A percentile compares a stretch with the other conserved stretches of the same genome.
These are phyloP conservation scores for Sipha maydis DNA, from an alignment of 2,888 invertebrate species.

Conservation along the genomic window DNA sequence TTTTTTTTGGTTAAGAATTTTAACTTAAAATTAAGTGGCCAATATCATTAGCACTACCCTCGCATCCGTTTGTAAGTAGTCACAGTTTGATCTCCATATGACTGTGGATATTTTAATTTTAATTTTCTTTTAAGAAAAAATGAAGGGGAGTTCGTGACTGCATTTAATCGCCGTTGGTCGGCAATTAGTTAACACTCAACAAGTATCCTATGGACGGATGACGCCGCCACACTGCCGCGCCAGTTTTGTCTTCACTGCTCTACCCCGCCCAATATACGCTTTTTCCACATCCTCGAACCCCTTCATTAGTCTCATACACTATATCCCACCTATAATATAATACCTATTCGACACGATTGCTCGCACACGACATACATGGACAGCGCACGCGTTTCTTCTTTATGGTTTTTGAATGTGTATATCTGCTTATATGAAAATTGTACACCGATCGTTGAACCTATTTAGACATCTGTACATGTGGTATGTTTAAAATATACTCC, in stretches of 20 bases:
- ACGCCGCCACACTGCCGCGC: background rate
- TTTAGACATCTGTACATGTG: background rate
- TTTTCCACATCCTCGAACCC: background rate
- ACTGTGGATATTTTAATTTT: background rate
- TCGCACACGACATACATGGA: background rate
- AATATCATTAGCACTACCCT: background rate
- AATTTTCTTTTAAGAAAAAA: background rate
- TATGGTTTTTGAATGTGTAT: background rate
- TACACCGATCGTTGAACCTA: background rate
- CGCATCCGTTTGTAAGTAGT: background rate
- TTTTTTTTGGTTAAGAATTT: too few relatives aligned
- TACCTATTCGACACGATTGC: constrained; percentile 3
- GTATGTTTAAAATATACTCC: too few relatives aligned
- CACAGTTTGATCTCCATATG: background rate
- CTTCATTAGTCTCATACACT: constrained; percentile 4
- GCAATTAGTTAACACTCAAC: constrained; percentile 40
- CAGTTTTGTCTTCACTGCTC: constrained; percentile 8
- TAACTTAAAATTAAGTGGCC: background rate
- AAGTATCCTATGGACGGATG: background rate
- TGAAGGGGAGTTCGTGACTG: constrained; percentile 12
- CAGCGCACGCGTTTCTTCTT: background rate
- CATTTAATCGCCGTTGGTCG: constrained; percentile 21
- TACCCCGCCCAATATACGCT: background rate
- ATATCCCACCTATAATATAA: background rate
- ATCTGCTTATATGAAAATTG: background rate